These are phyloP conservation scores for Gambusia holbrooki DNA, from an alignment of 2,113 vertebrate species.

Conservation along the genomic window DNA sequence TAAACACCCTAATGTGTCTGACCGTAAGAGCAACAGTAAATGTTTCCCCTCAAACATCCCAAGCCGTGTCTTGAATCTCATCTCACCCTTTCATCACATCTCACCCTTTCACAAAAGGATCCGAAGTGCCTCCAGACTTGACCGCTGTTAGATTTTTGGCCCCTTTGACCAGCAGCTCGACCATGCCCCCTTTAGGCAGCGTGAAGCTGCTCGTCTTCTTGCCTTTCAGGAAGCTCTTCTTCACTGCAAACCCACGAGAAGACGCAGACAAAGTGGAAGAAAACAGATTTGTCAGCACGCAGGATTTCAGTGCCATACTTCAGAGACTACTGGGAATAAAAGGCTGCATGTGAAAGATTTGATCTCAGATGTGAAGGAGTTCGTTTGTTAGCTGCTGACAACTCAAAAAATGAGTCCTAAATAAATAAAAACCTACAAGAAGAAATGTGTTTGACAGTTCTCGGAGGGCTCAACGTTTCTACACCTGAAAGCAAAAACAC, in stretches of 20 bases:
- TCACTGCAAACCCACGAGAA: slow-evolving; percentile 75
- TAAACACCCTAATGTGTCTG: neutral
- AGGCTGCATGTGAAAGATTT: neutral
- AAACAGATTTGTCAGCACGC: neutral
- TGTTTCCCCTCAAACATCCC: neutral
- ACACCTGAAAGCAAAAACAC: neutral
- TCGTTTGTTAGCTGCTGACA: neutral
- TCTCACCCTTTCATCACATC: slow-evolving; percentile 88
- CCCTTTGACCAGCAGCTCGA: slow-evolving; percentile 95
- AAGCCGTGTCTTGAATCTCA: neutral
- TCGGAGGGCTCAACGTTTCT: neutral
- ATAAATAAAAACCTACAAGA: neutral
- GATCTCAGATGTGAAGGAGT: neutral
- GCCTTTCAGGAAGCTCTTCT: slow-evolving; percentile 87
- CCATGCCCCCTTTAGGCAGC: slow-evolving; percentile 87
- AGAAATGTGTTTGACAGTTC: neutral
- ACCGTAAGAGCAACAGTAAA: neutral
- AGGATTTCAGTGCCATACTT: neutral
- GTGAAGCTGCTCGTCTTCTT: slow-evolving; percentile 84
- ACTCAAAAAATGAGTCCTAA: neutral
- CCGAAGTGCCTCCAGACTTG: slow-evolving; percentile 93
- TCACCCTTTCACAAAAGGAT: slow-evolving; percentile 97
- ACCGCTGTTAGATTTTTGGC: slow-evolving; percentile 95
- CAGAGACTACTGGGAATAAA: neutral
- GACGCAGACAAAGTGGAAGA: neutral